Percentiles rank a stretch among this genome's conserved stretches.
These are phyloP conservation scores for Mastomys coucha DNA, from an alignment of 2,113 vertebrate genomes.

Conservation along the genomic window DNA sequence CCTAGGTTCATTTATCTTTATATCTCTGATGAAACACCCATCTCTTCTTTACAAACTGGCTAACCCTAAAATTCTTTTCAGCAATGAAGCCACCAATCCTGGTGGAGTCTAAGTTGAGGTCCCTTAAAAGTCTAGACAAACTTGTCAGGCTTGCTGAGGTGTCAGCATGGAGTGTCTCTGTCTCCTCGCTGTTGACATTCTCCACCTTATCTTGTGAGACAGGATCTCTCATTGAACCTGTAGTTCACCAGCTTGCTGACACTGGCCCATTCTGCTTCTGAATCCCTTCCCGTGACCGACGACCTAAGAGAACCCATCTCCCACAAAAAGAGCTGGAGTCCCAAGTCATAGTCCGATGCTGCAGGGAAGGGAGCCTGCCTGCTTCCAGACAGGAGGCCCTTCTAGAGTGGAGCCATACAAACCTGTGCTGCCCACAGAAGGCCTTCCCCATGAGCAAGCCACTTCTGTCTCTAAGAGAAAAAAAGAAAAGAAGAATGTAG, in stretches of 20 bases:
- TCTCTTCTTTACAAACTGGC: background rate
- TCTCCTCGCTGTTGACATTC: too few species aligned
- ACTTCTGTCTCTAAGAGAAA: conserved; percentile 8
- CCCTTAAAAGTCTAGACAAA: background rate
- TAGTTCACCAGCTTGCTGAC: too few species aligned
- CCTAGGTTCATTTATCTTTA: background rate
- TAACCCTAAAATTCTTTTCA: background rate
- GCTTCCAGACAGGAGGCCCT: background rate
- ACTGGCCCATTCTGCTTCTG: background rate
- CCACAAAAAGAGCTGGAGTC: background rate
- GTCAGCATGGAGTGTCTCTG: too few species aligned
- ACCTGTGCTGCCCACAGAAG: background rate
- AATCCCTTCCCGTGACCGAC: background rate
- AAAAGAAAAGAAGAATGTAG: background rate
- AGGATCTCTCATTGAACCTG: background rate
- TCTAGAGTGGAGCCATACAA: background rate
- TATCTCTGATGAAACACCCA: background rate
- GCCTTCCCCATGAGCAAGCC: background rate
- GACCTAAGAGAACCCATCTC: background rate
- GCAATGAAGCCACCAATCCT: background rate
- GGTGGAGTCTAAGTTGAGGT: background rate
- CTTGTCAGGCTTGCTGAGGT: too few species aligned
- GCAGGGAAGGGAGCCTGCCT: background rate
- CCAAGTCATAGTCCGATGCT: background rate
- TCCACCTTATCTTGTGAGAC: background rate